Base-by-base conservation (phyloP, 2,113 vertebrate genomes). In the Ciconia stormi region DNA sequence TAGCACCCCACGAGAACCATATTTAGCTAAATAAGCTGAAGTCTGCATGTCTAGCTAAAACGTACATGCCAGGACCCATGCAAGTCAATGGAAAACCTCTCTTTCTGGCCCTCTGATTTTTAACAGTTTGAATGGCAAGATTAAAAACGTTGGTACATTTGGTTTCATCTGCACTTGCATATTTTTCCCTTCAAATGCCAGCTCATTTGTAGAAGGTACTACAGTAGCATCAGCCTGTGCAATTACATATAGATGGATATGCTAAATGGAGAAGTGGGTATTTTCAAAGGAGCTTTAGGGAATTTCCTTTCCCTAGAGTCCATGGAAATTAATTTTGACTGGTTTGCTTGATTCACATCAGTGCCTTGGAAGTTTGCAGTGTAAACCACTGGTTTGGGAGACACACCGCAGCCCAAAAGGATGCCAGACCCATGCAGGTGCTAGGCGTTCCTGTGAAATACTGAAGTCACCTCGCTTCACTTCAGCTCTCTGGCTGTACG, bases 361-460 rank as follows among this genome's bases (percentile, higher is more conserved):
- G 34, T 20, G 19, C 7, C 49, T 83, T 62, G 76, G 46, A 94
- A 66, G 13, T 23, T 52, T 59, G 55, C 17, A 53, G 34, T 0
- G 0, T 16, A 47, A 86, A 90, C 53, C 49, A 62, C 38, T 59
- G 20, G 6, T 58, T 36, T 42, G 49, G 62, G 71, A 46, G 5
- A 50, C 13, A 20, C 0, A 2, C 16, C 0, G 0, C 40, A n/a
- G 29, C 42, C 42, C 3, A 1, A 69, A 82, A 76, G 13, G 36
- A 40, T 55, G 47, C 40, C 47, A 70, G 52, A 36, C 30, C 26
- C 21, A 18, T 4, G 17, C 49, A 82, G 29, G 14, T 73, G 78
- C 52, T 62, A 93, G 52, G 47, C 1, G 1, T 72, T 96, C 34
- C 84, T 69, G 4, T 49, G 61, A 87, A 88, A 36, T 47, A 22